A percentile compares a stretch with the other conserved stretches of the same genome.
phyloP scores from a whole-genome alignment of 2,888 invertebrate species.

The Aspidiotus destructor region DNA sequence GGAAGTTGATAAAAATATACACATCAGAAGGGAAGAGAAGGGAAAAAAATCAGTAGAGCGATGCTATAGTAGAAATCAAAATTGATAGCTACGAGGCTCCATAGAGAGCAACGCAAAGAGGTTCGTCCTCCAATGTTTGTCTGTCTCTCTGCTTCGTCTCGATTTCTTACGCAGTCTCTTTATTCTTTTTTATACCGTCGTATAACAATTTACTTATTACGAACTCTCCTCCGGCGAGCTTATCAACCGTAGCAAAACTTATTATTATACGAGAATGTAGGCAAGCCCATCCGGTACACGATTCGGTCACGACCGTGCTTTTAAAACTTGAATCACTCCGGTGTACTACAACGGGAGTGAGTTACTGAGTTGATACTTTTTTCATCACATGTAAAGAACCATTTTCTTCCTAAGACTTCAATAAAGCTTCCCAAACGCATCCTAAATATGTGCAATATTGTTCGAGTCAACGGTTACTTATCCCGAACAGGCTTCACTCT shows the following conservation, averaged over 20 bases:
- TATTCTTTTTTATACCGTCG: not conserved
- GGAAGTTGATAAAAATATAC: not conserved
- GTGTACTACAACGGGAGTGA: not conserved
- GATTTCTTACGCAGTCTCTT: not conserved
- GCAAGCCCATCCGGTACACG: conserved; percentile 30
- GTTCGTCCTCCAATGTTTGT: not conserved
- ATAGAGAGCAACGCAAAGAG: not conserved
- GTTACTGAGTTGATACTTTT: too few relatives aligned
- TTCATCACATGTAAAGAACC: too few relatives aligned
- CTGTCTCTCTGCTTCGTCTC: not conserved
- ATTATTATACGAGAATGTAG: conserved; percentile 29
- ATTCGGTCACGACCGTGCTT: conserved; percentile 27
- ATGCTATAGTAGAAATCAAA: conserved; percentile 19
- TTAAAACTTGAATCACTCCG: not conserved
- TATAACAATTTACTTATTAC: conserved; percentile 31
- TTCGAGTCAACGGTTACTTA: too few relatives aligned
- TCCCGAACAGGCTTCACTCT: too few relatives aligned
- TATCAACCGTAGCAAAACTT: conserved; percentile 30
- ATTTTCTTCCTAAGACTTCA: too few relatives aligned
- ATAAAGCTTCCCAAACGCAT: too few relatives aligned
- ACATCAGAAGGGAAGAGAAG: not conserved
- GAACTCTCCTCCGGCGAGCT: conserved; percentile 26
- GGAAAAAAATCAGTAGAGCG: conserved; percentile 18
- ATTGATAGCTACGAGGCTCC: conserved; percentile 20
- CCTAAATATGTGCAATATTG: too few relatives aligned